phyloP scores from a whole-genome alignment of 2,888 invertebrate genomes.

The Phalera bucephala region DNA sequence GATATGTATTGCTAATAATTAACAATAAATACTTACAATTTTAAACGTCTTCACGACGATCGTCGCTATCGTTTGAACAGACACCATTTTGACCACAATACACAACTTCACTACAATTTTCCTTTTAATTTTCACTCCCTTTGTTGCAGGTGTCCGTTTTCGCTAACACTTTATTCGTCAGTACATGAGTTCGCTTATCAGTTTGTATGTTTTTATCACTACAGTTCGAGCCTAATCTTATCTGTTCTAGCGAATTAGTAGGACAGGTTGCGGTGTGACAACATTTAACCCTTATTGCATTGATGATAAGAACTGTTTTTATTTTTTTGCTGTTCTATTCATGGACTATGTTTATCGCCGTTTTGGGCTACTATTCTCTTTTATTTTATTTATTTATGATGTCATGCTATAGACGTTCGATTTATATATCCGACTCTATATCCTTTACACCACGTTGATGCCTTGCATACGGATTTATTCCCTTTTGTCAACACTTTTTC shows the following conservation, averaged over 20 bases:
- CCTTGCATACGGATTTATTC: too few species aligned
- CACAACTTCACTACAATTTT: conserved; percentile 19
- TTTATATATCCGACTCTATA: too few species aligned
- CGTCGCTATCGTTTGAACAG: conserved; percentile 90
- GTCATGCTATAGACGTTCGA: too few species aligned
- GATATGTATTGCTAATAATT: too few species aligned
- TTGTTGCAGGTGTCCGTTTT: conserved; percentile 60
- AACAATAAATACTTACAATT: conserved; percentile 85
- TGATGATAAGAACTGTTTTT: conserved; percentile 17
- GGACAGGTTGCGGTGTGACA: conserved; percentile 59
- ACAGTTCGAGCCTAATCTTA: conserved; percentile 65
- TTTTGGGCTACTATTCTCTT: conserved; percentile 33
- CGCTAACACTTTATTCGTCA: conserved; percentile 55
- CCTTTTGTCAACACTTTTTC: too few species aligned
- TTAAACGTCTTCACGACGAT: conserved; percentile 92
- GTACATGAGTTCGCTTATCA: conserved; percentile 67
- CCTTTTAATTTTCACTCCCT: conserved; percentile 35
- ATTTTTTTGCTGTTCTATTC: conserved; percentile 11
- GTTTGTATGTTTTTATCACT: conserved; percentile 57
- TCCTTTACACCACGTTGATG: too few species aligned
- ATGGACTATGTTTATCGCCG: conserved; percentile 21
- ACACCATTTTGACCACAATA: conserved; percentile 80
- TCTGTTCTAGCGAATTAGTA: conserved; percentile 72
- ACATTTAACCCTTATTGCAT: background rate
- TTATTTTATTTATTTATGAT: conserved; percentile 24